Evolutionary conservation across 2,888 invertebrate genomes (phyloP), one percentile per base, ranked within the genome.

Genomic region (Uropetala carovei): DNA sequence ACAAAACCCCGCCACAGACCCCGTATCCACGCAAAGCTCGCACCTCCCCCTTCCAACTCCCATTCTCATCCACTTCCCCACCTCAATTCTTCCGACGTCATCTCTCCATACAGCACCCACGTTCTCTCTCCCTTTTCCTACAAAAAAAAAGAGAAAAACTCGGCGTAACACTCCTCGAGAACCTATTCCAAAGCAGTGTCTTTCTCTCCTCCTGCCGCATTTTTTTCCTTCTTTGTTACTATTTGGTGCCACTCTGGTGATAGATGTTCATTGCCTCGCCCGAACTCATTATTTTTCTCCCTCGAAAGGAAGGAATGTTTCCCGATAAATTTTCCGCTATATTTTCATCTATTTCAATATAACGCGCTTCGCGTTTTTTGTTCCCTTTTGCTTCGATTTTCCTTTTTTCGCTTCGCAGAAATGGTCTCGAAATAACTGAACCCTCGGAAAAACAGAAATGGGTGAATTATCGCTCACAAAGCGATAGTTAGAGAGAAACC

Each of bases 311-410:
- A 83, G 57, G 18, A 16, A 18, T 43, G 83, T 18, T 43, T 57
- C n/a, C 56, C 83, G 83, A 83, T 83, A 83, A 83, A 83, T 83
- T 57, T 56, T 18, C 18, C 8, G 56, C 83, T 57, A 57, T 7
- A 83, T 83, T 83, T 57, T 57, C 83, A 83, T 83, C 83, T 57
- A 83, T 83, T 83, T 83, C 83, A 83, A 83, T 83, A 83, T 83
- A 18, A 8, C 83, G 5, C 56, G 18, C 83, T 16, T 14, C 57
- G 56, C 14, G 4, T n/a, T 57, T 13, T n/a, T 13, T 57, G 16
- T 16, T 56, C 56, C 57, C 43, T 57, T 57, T 83, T 83, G 57
- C n/a, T 57, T 83, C 57, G 56, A 57, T 83, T 83, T n/a, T n/a
- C n/a, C n/a, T n/a, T n/a, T 57, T 83, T 11, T 83, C 13, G 14